Percentiles rank a stretch among this genome's conserved stretches.
Conservation (phyloP, 2,888 invertebrate genomes). For the Mesopsocus fuscifrons region DNA sequence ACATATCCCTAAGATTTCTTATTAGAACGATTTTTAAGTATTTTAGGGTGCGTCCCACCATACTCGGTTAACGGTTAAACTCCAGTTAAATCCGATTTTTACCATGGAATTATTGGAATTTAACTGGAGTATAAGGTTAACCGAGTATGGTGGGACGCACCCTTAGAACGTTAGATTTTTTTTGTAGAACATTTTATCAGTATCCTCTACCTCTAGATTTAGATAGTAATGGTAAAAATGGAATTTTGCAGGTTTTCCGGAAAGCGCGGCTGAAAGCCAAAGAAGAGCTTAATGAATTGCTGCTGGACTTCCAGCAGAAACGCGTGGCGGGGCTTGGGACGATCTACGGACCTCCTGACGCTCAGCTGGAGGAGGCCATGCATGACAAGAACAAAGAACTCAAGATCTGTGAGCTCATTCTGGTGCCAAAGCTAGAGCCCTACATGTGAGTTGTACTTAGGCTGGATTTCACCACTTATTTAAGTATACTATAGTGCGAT, state of each 20-base stretch:
- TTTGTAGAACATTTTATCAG: too few relatives aligned
- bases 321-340: constrained; percentile 75
- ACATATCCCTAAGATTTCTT: too few relatives aligned
- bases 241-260: constrained; percentile 53
- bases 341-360: constrained; percentile 74
- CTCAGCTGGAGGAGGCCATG: constrained; percentile 55
- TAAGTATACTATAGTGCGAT: constrained; percentile 6
- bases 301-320: constrained; percentile 75
- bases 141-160: too few relatives aligned
- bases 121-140: too few relatives aligned
- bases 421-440: constrained; percentile 51
- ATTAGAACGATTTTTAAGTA: too few relatives aligned
- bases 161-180: too few relatives aligned
- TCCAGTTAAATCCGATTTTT: too few relatives aligned
- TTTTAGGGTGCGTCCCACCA: too few relatives aligned
- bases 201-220: too few relatives aligned
- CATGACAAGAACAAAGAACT: constrained; percentile 60
- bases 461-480: constrained; percentile 7
- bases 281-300: constrained; percentile 58
- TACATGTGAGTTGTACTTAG: constrained; percentile 32
- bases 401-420: constrained; percentile 50
- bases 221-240: too few relatives aligned
- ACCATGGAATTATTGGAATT: too few relatives aligned
- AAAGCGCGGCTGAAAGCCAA: constrained; percentile 71
- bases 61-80: too few relatives aligned